Percentiles rank a stretch among this genome's conserved stretches.
phyloP scores from a whole-genome alignment of 2,888 invertebrate genomes.

The Balanococcus diminutus region DNA sequence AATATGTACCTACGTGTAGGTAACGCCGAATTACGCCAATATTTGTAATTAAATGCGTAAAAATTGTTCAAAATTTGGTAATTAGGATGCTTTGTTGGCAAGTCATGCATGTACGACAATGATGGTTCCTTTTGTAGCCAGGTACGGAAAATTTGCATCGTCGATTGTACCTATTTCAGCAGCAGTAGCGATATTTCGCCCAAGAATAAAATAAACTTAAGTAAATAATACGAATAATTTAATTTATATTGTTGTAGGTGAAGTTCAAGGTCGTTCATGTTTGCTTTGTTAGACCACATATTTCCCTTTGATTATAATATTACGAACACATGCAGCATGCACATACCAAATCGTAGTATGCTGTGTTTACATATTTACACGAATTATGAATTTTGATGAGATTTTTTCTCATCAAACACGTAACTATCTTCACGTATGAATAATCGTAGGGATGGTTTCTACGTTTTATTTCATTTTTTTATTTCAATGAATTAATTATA shows the following conservation, averaged over 20 bases:
- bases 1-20: background rate
- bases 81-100: conserved; percentile 17
- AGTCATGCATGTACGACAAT: background rate
- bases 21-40: background rate
- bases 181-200: background rate
- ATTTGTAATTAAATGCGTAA: conserved; percentile 12
- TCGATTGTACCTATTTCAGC: background rate
- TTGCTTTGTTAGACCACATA: background rate
- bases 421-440: background rate
- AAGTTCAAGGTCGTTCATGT: conserved; percentile 26
- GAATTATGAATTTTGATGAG: background rate
- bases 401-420: background rate
- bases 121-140: background rate
- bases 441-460: background rate
- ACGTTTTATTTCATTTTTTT: background rate
- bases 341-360: background rate
- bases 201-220: background rate
- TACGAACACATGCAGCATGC: background rate
- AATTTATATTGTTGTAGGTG: conserved; percentile 11
- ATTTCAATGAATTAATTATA: background rate
- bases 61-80: background rate
- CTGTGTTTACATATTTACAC: conserved; percentile 2
- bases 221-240: background rate
- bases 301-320: background rate
- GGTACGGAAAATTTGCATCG: background rate